These are phyloP conservation scores for Trissolcus japonicus DNA, from an alignment of 2,888 invertebrate genomes.

Conservation along the genomic window DNA sequence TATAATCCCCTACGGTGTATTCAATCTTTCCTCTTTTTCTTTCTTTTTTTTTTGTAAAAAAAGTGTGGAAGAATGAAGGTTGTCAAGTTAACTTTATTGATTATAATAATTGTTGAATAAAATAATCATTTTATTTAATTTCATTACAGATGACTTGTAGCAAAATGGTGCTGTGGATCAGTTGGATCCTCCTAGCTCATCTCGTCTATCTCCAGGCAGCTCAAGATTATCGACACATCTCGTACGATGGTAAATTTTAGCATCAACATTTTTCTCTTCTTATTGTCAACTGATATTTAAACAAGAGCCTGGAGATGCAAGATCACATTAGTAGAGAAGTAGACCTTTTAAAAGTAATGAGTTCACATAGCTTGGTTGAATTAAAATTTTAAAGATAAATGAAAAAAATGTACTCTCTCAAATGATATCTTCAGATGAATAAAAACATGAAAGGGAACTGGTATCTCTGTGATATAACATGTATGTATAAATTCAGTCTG, in stretches of 20 bases:
- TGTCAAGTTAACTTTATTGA: too few species aligned
- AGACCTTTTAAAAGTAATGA: background rate
- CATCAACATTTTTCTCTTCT: background rate
- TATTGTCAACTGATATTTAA: background rate
- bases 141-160: constrained; percentile 2
- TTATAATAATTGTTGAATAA: too few species aligned
- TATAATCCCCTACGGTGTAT: background rate
- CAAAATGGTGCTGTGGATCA: constrained; percentile 38
- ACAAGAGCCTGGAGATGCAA: too few species aligned
- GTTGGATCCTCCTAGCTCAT: constrained; percentile 21
- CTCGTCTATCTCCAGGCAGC: constrained; percentile 17
- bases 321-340: too few species aligned
- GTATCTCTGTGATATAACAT: too few species aligned
- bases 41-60: constrained; percentile 4
- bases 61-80: background rate
- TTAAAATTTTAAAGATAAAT: background rate
- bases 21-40: background rate
- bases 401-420: background rate
- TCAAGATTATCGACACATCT: constrained; percentile 31
- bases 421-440: background rate
- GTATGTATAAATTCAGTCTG: constrained; percentile 12
- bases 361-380: background rate
- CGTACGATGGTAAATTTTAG: constrained; percentile 28
- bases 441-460: too few species aligned
- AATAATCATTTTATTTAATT: too few species aligned